phyloP scores from a whole-genome alignment of 1,140 invertebrate species.

The Lutraria rhynchaena region DNA sequence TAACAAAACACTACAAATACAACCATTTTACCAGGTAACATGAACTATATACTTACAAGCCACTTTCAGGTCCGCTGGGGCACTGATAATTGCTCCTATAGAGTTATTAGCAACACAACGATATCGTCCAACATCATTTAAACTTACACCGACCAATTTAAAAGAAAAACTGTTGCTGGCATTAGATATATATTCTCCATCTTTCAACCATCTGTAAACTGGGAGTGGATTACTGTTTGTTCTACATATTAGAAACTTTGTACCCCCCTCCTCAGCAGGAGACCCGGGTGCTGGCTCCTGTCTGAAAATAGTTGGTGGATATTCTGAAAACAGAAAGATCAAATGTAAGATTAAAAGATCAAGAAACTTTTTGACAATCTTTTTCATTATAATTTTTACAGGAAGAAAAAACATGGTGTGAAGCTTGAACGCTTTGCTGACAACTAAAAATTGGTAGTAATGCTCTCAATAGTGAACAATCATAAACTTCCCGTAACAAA shows the following conservation, averaged over 20 bases:
- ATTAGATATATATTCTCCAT: constrained; percentile 36
- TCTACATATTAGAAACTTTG: constrained; percentile 47
- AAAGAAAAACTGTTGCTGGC: constrained; percentile 12
- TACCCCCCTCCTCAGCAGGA: neutral
- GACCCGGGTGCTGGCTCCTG: neutral
- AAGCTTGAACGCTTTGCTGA: no score
- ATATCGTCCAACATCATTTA: constrained; percentile 41
- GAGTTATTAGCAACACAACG: constrained; percentile 45
- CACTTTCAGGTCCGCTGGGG: constrained; percentile 31
- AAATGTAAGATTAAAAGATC: no score
- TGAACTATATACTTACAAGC: constrained; percentile 54
- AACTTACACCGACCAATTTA: neutral
- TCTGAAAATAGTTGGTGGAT: constrained; percentile 40
- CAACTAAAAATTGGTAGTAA: no score
- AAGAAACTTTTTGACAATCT: neutral
- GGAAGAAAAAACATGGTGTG: no score
- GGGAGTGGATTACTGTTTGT: constrained; percentile 23
- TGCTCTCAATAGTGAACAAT: no score
- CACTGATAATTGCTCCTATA: constrained; percentile 41
- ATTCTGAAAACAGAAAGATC: constrained; percentile 5
- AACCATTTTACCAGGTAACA: no score
- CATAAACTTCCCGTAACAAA: no score
- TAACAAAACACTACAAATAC: no score
- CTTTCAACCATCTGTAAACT: constrained; percentile 47
- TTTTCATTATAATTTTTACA: no score